These are phyloP conservation scores for Microplitis demolitor DNA, from an alignment of 1,140 invertebrate genomes.

Conservation along the genomic window DNA sequence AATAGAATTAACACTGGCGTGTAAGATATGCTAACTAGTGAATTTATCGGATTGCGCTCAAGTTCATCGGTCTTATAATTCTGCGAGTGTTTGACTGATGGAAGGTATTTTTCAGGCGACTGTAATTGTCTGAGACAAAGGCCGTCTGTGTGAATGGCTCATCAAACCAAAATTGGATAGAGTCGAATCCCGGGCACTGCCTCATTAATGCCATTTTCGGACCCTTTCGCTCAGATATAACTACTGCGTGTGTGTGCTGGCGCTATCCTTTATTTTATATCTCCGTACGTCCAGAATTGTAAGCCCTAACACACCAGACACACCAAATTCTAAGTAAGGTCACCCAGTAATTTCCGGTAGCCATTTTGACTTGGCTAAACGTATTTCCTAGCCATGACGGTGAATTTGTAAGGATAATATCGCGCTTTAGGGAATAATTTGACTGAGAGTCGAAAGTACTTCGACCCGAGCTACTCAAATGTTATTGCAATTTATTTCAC, in stretches of 20 bases:
- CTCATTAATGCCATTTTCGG: conserved; percentile 52
- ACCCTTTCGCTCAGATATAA: conserved; percentile 35
- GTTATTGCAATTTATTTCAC: no score
- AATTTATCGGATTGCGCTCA: no score
- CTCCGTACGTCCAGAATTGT: conserved; percentile 6
- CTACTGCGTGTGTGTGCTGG: conserved; percentile 41
- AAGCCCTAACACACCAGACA: conserved; percentile 8
- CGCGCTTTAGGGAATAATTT: background rate
- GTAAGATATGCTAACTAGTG: no score
- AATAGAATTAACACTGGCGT: no score
- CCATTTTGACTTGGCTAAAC: conserved; percentile 50
- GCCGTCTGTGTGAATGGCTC: conserved; percentile 56
- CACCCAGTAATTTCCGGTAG: conserved; percentile 60
- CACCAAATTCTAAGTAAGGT: conserved; percentile 57
- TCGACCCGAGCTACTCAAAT: background rate
- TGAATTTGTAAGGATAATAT: conserved; percentile 6
- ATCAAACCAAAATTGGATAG: conserved; percentile 53
- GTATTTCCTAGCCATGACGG: conserved; percentile 42
- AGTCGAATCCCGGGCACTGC: conserved; percentile 46
- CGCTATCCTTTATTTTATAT: conserved; percentile 32
- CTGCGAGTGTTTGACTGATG: no score
- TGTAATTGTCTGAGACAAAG: conserved; percentile 41
- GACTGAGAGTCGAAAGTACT: background rate
- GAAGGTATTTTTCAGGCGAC: background rate
- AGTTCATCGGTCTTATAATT: no score